Evolutionary conservation across 2,797 vertebrate species (phyloP), one percentile per base, ranked within the genome.

Genomic region (Lycodopsis pacificus): DNA sequence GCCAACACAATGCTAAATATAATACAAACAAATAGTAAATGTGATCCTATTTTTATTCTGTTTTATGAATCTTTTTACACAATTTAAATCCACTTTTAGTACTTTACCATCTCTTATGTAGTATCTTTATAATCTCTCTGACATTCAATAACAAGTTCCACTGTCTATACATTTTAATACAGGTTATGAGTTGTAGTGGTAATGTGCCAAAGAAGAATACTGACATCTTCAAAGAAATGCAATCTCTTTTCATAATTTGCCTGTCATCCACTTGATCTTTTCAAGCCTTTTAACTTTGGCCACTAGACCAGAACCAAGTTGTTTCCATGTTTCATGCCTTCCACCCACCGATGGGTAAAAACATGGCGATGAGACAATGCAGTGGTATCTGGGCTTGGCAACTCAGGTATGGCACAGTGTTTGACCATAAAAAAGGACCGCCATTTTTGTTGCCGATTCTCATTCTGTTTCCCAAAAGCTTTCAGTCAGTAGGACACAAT

Each of bases 141-240:
- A 98, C 97, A 97, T 96, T 98, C 94, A 95, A 94, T 96, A 96
- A 97, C 96, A 97, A 84, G 95, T 96, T 97, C 97, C 96, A 97
- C 96, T 96, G 97, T 97, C 97, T 99, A 98, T 98, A 99, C 98
- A 99, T 96, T 99, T 95, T 97, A 97, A 98, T 99, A 98, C 97
- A 98, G 95, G 96, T 98, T 98, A 98, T 95, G 96, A 96, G 95
- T 96, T 96, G 96, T 97, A 98, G 97, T 97, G 97, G 97, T 95
- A 96, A 97, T 96, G 96, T 97, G 97, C 96, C 97, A 96, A 92
- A 94, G 91, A 93, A 95, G 94, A 97, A 98, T 97, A 97, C 97
- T 97, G 97, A 97, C 96, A 96, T 93, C 96, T 96, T 96, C 96
- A 97, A 97, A 97, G 88, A 95, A 94, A 94, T 92, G 88, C 88